phyloP scores from a whole-genome alignment of 2,888 invertebrate species.

The Drosophila mimetica region DNA sequence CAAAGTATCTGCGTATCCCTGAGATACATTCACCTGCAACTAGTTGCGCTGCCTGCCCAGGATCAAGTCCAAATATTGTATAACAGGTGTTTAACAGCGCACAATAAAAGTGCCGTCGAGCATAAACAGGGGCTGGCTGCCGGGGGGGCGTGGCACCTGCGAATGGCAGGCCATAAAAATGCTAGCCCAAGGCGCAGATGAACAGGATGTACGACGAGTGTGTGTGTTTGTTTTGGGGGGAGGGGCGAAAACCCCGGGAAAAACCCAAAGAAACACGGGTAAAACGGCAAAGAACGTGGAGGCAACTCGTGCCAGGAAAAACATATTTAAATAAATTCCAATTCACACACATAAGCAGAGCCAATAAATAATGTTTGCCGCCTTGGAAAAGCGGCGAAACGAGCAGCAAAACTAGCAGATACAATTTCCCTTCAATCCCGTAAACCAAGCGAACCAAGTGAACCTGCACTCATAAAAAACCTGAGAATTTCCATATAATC shows the following conservation, averaged over 20 bases:
- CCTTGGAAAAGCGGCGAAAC: conserved; percentile 40
- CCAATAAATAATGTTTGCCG: conserved; percentile 71
- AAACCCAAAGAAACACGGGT: not conserved
- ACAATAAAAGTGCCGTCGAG: conserved; percentile 61
- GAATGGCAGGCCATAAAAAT: conserved; percentile 78
- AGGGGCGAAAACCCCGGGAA: not conserved
- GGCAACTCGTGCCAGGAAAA: conserved; percentile 35
- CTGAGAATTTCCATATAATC: too few species aligned
- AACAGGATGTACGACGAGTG: conserved; percentile 3
- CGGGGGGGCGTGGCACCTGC: conserved; percentile 57
- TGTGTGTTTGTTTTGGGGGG: not conserved
- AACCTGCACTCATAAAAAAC: too few species aligned
- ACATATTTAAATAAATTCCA: conserved; percentile 79
- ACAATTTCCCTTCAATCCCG: conserved; percentile 34
- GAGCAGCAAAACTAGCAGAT: conserved; percentile 39
- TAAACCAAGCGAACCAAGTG: not conserved
- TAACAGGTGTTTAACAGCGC: conserved; percentile 73
- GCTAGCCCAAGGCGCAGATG: conserved; percentile 41
- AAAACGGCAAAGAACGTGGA: conserved; percentile 8
- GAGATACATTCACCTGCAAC: conserved; percentile 29
- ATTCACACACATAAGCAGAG: conserved; percentile 64
- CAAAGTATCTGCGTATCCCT: conserved; percentile 1
- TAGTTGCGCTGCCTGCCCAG: conserved; percentile 29
- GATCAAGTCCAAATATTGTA: conserved; percentile 51
- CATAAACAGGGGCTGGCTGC: conserved; percentile 44